Percentiles rank a stretch among this genome's conserved stretches.
These are phyloP conservation scores for Hirudinaria manillensis DNA, from an alignment of 2,888 invertebrate genomes.

Conservation along the genomic window DNA sequence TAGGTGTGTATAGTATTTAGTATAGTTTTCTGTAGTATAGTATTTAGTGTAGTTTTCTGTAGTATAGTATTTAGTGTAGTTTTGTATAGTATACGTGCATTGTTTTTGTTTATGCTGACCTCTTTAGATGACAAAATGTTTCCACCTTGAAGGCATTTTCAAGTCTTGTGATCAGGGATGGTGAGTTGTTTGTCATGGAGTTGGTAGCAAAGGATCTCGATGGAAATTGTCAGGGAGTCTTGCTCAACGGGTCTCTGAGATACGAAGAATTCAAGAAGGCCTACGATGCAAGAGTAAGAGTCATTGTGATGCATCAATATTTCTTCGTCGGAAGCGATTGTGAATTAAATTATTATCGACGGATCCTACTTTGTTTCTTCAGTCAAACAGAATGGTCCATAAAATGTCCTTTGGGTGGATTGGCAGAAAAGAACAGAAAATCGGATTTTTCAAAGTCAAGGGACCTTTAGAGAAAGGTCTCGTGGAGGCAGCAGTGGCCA, in stretches of 20 bases:
- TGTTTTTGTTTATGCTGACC: too few species aligned
- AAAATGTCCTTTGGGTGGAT: slow-evolving; percentile 81
- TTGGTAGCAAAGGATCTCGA: slow-evolving; percentile 84
- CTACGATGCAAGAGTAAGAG: slow-evolving; percentile 79
- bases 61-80: not conserved
- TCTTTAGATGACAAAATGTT: too few species aligned
- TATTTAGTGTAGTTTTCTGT: not conserved
- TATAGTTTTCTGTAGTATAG: not conserved
- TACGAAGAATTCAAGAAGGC: slow-evolving; percentile 95
- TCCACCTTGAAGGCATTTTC: slow-evolving; percentile 67
- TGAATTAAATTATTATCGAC: too few species aligned
- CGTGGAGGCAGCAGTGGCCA: slow-evolving; percentile 81
- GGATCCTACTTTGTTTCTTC: too few species aligned
- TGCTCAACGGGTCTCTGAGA: slow-evolving; percentile 92
- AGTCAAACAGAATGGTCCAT: slow-evolving; percentile 62
- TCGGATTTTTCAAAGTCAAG: slow-evolving; percentile 96
- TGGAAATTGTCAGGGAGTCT: slow-evolving; percentile 78
- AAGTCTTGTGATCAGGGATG: slow-evolving; percentile 92
- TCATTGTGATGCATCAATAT: not conserved
- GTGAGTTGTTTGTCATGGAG: slow-evolving; percentile 98
- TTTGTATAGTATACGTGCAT: not conserved
- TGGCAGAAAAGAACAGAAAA: slow-evolving; percentile 57
- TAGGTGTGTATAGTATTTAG: too few species aligned
- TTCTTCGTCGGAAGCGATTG: too few species aligned
- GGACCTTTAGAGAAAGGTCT: slow-evolving; percentile 87